Conservation (phyloP, 2,113 vertebrate species). For the Entomyzon cyanotis region DNA sequence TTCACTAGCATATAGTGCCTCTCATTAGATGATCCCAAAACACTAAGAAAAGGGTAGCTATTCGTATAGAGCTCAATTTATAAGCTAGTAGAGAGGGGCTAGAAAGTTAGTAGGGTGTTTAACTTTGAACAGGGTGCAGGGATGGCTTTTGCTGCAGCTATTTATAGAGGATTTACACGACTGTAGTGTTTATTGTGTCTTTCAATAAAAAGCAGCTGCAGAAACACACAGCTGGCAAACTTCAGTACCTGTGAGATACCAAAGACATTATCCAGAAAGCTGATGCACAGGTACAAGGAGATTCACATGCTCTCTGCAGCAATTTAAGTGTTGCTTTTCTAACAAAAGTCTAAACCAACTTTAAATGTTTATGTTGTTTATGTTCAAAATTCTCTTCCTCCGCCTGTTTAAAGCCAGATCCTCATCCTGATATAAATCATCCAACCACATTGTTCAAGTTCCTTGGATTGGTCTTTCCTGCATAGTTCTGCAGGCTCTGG, state of each 20-base stretch:
- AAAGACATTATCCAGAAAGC: constrained; percentile 39
- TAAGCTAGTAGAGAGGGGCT: background rate
- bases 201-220: constrained; percentile 64
- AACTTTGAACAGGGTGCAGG: background rate
- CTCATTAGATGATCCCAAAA: background rate
- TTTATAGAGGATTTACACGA: constrained; percentile 59
- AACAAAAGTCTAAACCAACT: constrained; percentile 29
- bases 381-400: constrained; percentile 23
- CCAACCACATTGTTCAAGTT: background rate
- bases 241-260: constrained; percentile 57
- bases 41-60: background rate
- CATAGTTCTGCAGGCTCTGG: background rate
- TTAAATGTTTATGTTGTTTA: constrained; percentile 56
- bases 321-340: constrained; percentile 29
- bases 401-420: constrained; percentile 18
- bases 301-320: background rate
- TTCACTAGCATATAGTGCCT: background rate
- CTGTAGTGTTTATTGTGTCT: constrained; percentile 57
- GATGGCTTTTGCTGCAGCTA: constrained; percentile 33
- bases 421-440: constrained; percentile 32
- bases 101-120: background rate
- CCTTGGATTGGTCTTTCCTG: background rate
- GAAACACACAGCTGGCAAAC: constrained; percentile 43
- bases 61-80: background rate
- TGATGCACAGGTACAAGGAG: constrained; percentile 37